Base-by-base conservation (phyloP, 2,113 vertebrate genomes). In the Struthidea cinerea region DNA sequence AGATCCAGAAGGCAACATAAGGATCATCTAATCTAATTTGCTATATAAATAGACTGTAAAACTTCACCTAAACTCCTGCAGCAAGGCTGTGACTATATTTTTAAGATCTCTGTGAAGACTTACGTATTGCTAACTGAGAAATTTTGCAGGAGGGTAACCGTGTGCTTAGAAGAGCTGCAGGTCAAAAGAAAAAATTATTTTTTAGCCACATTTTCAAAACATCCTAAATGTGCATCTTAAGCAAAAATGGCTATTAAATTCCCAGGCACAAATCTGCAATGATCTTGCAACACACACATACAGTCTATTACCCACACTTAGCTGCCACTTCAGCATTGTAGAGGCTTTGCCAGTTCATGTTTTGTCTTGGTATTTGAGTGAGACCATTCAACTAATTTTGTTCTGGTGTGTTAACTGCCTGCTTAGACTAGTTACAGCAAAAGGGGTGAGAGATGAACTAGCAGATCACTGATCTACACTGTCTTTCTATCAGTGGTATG, bases 351-450 rank as follows among this genome's bases (percentile, higher is more conserved):
- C 16, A 55, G 44, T 88, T 86, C 24, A 10, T 65, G 10, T 90
- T 21, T 90, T 90, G 69, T 27, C 37, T 26, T 88, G 76, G 23
- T 78, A 59, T 92, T 86, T 90, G 60, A 81, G 33, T 63, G 55
- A 88, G 59, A 74, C 56, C 39, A 7, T 93, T 93, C 55, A 55
- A 65, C 84, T 95, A 65, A 49, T 89, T 87, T 46, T 85, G 44
- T 91, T 90, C 52, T 91, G 44, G 33, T 53, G 17, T 67, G 65
- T 70, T 85, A 93, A 73, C 67, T 84, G 44, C 23, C 39, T 87
- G 37, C 30, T 93, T 94, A 75, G 50, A 69, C 28, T 26, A 39
- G 78, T 49, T 90, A 24, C 23, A 27, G 39, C 74, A 50, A 71
- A 87, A 74, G 47, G 41, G 21, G 47, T 71, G 23, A 87, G 44